Evolutionary conservation across 2,113 vertebrate species (phyloP), one percentile per base, ranked within the genome.

Genomic region (Phaethon lepturus): DNA sequence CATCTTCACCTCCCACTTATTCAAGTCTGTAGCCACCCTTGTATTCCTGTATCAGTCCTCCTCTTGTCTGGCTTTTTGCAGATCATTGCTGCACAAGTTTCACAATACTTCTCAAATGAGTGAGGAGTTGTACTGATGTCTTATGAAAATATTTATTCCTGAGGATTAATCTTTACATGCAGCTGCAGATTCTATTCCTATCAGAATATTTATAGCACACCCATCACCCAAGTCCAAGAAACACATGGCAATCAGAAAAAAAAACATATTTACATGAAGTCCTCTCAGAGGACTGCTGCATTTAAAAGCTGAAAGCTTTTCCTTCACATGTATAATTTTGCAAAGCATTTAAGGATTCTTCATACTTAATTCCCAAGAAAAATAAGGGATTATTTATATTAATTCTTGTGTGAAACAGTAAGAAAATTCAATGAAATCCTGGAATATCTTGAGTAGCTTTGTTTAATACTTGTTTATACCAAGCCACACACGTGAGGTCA

Each of bases 171-270:
- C 84, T 81, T 67, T 78, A 55, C 49, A 6, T 73, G 67, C 79
- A 93, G 86, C 93, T 97, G 91, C 38, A 45, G 55, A 74, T 84
- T 84, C 86, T 91, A 71, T 96, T 95, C 71, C 55, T 66, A 79
- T 86, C 8, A 7, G 73, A 76, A 53, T 83, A 91, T 94, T 95
- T 95, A 62, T 86, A 76, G 50, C 17, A 38, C 25, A 79, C 25
- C 35, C 71, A 73, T 62, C 52, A 53, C 49, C 50, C n/a, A 83
- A 59, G n/a, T 77, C 45, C 44, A 62, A 84, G 59, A 87, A 84
- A 73, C 33, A 8, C 47, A 20, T 76, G 35, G 44, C 82, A 88
- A 69, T 49, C 13, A 69, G 58, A 79, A 95, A 90, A 85, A 86
- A 33, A 25, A 1, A 15, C 14, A 15, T 5, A 1, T 56, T 94